Evolutionary conservation across 2,888 invertebrate species (phyloP).

Genomic region (Pterostichus niger): DNA sequence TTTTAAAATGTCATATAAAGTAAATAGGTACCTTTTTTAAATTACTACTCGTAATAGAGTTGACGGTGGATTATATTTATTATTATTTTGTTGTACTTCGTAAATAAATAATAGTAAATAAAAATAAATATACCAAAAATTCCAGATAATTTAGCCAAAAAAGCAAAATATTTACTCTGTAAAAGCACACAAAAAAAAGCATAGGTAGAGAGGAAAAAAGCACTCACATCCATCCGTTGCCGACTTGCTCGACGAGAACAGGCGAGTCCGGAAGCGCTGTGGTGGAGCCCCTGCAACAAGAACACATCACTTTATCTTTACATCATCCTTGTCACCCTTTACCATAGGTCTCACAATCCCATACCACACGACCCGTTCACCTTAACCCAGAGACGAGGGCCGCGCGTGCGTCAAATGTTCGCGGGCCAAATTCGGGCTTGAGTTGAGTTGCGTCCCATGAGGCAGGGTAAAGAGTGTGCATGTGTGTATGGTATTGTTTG

Average conservation of each 20-base stretch:
- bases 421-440: background rate
- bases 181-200: slow-evolving; percentile 34
- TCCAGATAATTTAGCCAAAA: slow-evolving; percentile 18
- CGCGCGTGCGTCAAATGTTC: slow-evolving; percentile 68
- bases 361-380: slow-evolving; percentile 70
- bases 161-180: slow-evolving; percentile 36
- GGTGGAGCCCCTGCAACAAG: slow-evolving; percentile 78
- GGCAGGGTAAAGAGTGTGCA: slow-evolving; percentile 51
- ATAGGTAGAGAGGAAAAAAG: slow-evolving; percentile 51
- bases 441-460: slow-evolving; percentile 28
- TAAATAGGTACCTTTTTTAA: no score
- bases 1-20: no score
- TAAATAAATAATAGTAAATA: no score
- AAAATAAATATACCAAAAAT: background rate
- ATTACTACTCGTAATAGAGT: no score
- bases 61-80: background rate
- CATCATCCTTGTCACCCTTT: background rate
- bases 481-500: slow-evolving; percentile 45
- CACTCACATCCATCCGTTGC: slow-evolving; percentile 81
- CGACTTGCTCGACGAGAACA: slow-evolving; percentile 76
- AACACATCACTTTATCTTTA: slow-evolving; percentile 47
- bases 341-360: slow-evolving; percentile 53
- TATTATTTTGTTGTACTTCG: no score
- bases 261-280: slow-evolving; percentile 79
- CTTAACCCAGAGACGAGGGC: slow-evolving; percentile 71